These are phyloP conservation scores for Columbina picui DNA, from an alignment of 2,113 vertebrate species.

Conservation along the genomic window DNA sequence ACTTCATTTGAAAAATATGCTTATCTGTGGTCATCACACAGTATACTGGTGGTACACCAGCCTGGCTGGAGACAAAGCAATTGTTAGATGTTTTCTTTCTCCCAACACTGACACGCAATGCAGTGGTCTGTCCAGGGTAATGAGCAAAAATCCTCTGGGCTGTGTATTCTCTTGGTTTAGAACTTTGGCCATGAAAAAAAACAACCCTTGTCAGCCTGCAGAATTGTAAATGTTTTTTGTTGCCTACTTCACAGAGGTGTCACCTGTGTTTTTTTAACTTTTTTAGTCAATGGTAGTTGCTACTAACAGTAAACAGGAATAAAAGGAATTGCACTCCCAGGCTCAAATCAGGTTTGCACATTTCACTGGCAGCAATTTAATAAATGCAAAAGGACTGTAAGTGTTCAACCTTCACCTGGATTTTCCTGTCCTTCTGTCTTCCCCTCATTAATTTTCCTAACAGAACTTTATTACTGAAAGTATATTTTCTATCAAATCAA, in stretches of 20 bases:
- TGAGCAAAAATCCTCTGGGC: background rate
- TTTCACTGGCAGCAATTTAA: background rate
- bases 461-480: background rate
- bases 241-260: background rate
- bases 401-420: background rate
- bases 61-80: background rate
- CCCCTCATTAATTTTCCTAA: background rate
- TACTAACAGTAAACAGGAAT: background rate
- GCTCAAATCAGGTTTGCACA: background rate
- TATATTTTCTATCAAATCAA: background rate
- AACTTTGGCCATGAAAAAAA: background rate
- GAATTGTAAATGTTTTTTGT: background rate
- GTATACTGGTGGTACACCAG: background rate
- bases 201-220: background rate
- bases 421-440: background rate
- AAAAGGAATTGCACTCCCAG: background rate
- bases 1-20: background rate
- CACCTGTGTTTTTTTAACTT: background rate
- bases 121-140: rapidly evolving
- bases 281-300: background rate
- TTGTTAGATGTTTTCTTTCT: background rate
- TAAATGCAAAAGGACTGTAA: background rate
- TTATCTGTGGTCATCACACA: background rate
- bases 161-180: background rate
- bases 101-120: background rate